Evolutionary conservation across 2,797 vertebrate genomes (phyloP).

Genomic region (Crax fasciolata): DNA sequence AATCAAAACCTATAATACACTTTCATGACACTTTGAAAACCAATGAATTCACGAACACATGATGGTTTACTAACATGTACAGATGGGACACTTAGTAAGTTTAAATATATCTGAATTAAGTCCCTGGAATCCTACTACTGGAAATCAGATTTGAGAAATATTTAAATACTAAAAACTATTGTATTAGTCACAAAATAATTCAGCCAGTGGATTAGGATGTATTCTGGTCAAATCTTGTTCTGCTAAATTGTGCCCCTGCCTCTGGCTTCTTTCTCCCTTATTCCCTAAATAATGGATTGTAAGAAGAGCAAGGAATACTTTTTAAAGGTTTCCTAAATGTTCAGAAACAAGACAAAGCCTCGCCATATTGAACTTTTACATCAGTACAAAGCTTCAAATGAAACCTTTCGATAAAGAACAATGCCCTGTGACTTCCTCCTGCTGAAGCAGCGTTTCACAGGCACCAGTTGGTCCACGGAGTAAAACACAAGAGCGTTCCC

Average conservation of each 20-base stretch:
- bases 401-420: neutral
- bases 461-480: neutral
- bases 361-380: neutral
- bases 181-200: conserved; percentile 58
- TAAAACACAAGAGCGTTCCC: neutral
- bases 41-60: neutral
- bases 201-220: conserved; percentile 47
- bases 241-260: neutral
- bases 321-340: neutral
- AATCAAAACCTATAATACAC: neutral
- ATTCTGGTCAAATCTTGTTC: conserved; percentile 11
- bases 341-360: neutral
- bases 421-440: neutral
- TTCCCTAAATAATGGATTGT: neutral
- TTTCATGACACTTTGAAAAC: neutral
- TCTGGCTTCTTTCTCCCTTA: neutral
- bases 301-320: neutral
- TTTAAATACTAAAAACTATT: conserved; percentile 5
- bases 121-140: conserved; percentile 36
- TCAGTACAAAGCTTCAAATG: neutral
- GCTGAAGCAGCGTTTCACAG: neutral
- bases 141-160: conserved; percentile 51
- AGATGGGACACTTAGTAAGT: conserved; percentile 25
- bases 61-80: neutral
- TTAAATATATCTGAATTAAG: conserved; percentile 58